phyloP scores from a whole-genome alignment of 2,113 vertebrate genomes.

The Lamprologus callipterus region DNA sequence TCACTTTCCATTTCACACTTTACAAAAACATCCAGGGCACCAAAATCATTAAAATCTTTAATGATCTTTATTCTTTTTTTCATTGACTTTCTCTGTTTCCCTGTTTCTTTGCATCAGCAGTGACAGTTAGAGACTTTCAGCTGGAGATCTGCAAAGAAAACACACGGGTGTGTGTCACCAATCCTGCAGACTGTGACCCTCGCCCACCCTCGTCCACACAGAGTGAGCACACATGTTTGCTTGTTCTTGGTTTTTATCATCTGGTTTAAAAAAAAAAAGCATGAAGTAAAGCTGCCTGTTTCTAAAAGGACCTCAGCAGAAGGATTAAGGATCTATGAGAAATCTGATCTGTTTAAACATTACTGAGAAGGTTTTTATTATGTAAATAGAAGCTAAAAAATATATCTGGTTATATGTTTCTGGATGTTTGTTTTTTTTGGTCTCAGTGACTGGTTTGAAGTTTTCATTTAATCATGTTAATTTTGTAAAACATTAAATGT shows the following conservation, averaged over 20 bases:
- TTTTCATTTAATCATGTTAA: background rate
- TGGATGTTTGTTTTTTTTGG: background rate
- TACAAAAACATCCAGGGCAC: background rate
- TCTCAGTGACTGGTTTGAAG: background rate
- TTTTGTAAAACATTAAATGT: background rate
- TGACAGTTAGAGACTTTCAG: background rate
- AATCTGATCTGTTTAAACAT: background rate
- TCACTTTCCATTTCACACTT: background rate
- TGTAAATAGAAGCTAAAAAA: background rate
- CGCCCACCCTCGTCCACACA: background rate
- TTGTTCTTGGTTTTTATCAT: background rate
- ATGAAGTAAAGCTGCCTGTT: background rate
- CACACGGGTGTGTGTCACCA: background rate
- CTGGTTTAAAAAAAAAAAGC: background rate
- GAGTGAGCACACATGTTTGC: background rate
- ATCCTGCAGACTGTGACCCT: background rate
- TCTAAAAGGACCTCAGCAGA: background rate
- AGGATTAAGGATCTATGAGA: background rate
- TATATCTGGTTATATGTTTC: background rate
- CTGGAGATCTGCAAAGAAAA: background rate
- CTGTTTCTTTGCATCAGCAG: background rate
- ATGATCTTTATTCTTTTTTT: background rate
- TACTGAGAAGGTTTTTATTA: rapidly evolving
- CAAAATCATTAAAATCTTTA: background rate
- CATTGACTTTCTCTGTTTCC: rapidly evolving